Evolutionary conservation across 2,113 vertebrate species (phyloP), one percentile per base, ranked within the genome.

Genomic region (Abramis brama): DNA sequence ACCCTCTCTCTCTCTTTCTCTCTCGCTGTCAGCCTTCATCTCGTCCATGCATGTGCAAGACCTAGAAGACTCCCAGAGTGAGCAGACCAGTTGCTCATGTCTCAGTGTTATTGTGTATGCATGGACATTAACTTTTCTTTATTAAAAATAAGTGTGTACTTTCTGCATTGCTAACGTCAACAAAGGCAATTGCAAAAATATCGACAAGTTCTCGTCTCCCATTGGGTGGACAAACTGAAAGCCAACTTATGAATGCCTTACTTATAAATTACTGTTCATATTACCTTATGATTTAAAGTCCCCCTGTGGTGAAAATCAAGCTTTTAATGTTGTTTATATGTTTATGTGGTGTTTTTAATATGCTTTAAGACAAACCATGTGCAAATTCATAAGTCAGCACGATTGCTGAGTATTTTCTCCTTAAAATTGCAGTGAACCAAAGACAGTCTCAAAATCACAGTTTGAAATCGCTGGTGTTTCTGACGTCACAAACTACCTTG

Each of bases 41-140:
- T 87, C n/a, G 36, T 71, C 68, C 76, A 79, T 74, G 33, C 84
- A 55, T 93, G 59, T 94, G 96, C 95, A 95, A 97, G 95, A 93
- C 89, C 90, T 94, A 93, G 93, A 92, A 95, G 86, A 86, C 92
- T 95, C 92, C 94, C 88, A 91, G 90, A 30, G 93, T 83, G 95
- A n/a, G 17, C 27, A 79, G 82, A 86, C 84, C 80, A 64, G 80
- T 75, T 62, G 79, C 78, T 25, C 23, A 59, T 43, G 30, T 71
- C 45, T 86, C 57, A 66, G 2, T 64, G 76, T 36, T 59, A 12
- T 11, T 23, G 23, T 7, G 30, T 33, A 12, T 11, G 2, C 12
- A 73, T n/a, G 36, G 36, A 43, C 1, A 13, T 39, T 11, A 11
- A 71, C 33, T 23, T 23, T 57, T 57, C 55, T 57, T 23, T 21